Base-by-base conservation (phyloP, 2,888 invertebrate species). In the Macaria notata region DNA sequence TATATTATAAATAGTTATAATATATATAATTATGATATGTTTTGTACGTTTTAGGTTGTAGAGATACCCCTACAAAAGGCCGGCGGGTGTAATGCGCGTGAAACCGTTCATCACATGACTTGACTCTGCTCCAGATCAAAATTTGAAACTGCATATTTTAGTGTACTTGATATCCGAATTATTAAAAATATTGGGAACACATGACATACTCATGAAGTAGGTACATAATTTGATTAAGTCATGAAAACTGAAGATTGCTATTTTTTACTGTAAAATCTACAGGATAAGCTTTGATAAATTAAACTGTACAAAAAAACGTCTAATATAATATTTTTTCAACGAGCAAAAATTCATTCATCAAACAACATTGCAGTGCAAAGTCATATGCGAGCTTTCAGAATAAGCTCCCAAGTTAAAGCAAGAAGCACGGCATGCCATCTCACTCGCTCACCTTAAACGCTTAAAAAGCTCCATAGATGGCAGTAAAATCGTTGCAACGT, bases 401-500 rank as follows among this genome's bases (percentile, higher is more conserved):
- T 68, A 56, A 69, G 66, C 60, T 63, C 56, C 29, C 19, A 39
- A 39, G 43, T 42, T 31, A 81, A 63, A 70, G 76, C 77, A 78
- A 76, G 55, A 63, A 46, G 43, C 42, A 44, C 51, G 43, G 54
- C 8, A 31, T 36, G 31, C 47, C 62, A 54, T 80, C 83, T 75
- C 79, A 47, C 73, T 56, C 76, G 46, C 67, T n/a, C 62, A 72
- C 72, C 79, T 80, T 80, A 86, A 88, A 81, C 81, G 82, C 83
- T 83, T 88, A 85, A 89, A 89, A 85, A 82, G 83, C 86, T 87
- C 80, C 84, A 91, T 88, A 92, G 92, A 91, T 92, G 92, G 92
- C 92, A 88, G 81, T 87, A 85, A 88, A 91, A 88, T 89, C 88
- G 84, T 81, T 76, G 81, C 80, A 80, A 86, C 79, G 79, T 87